These are phyloP conservation scores for Perdita meconis DNA, from an alignment of 2,888 invertebrate genomes.

Conservation along the genomic window DNA sequence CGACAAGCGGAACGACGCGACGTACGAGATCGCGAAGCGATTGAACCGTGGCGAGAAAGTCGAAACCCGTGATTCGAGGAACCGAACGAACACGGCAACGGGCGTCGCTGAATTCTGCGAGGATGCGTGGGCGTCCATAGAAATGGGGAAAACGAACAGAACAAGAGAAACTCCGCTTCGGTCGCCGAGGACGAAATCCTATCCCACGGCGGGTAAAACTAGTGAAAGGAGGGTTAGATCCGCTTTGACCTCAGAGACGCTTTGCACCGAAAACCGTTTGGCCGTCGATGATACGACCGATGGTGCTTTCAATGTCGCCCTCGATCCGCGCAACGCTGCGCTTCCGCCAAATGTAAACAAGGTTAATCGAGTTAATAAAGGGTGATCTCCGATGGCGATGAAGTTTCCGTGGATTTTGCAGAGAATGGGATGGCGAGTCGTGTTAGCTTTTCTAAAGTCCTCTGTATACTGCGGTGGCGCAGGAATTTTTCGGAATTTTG, in stretches of 20 bases:
- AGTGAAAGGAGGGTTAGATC: constrained; percentile 4
- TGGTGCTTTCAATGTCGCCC: neutral
- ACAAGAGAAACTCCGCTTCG: constrained; percentile 1
- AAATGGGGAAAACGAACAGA: constrained; percentile 1
- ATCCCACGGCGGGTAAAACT: too few relatives aligned
- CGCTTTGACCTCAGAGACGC: neutral
- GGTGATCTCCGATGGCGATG: neutral
- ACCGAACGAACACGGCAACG: constrained; percentile 12
- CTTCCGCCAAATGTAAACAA: neutral
- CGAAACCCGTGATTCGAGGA: neutral
- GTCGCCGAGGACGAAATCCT: constrained; percentile 21
- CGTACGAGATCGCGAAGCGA: constrained; percentile 10
- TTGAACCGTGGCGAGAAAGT: constrained; percentile 11
- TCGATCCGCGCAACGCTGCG: neutral
- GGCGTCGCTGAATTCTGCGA: neutral
- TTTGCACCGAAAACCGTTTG: constrained; percentile 14
- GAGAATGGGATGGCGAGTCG: too few relatives aligned
- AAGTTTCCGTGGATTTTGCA: too few relatives aligned
- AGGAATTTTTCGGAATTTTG: too few relatives aligned
- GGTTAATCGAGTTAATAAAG: neutral
- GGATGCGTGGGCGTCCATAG: neutral
- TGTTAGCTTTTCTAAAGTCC: too few relatives aligned
- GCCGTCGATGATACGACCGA: constrained; percentile 1
- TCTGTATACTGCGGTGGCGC: too few relatives aligned
- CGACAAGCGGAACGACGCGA: constrained; percentile 18